These are phyloP conservation scores for Ammodytes marinus DNA, from an alignment of 2,113 vertebrate species.

Conservation along the genomic window DNA sequence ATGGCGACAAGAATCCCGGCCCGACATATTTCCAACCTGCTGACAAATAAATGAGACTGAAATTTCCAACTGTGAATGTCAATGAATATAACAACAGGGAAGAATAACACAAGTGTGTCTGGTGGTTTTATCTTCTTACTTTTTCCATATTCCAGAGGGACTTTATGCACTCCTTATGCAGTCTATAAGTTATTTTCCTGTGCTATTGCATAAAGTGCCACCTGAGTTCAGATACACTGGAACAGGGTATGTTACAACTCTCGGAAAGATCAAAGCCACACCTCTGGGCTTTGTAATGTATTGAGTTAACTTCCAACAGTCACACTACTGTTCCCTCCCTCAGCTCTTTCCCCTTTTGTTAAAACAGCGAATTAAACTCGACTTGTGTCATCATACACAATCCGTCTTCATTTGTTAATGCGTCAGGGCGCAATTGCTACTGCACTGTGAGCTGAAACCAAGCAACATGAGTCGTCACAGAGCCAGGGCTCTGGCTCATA, in stretches of 20 bases:
- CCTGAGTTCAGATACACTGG: constrained; percentile 35
- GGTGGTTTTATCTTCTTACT: constrained; percentile 43
- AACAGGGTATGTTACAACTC: constrained; percentile 45
- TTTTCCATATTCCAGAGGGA: constrained; percentile 49
- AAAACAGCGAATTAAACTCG: constrained; percentile 62
- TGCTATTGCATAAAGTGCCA: constrained; percentile 47
- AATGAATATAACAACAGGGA: constrained; percentile 52
- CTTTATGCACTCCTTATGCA: constrained; percentile 56
- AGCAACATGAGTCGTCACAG: constrained; percentile 64
- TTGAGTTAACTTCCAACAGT: constrained; percentile 58
- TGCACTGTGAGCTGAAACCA: constrained; percentile 66
- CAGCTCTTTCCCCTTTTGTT: constrained; percentile 48
- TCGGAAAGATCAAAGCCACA: constrained; percentile 73
- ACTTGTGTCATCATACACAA: constrained; percentile 70
- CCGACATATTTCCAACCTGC: constrained; percentile 48
- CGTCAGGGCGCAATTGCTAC: constrained; percentile 59
- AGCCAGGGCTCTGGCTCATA: constrained; percentile 44
- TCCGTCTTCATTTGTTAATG: constrained; percentile 79
- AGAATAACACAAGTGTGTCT: constrained; percentile 51
- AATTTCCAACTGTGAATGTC: constrained; percentile 57
- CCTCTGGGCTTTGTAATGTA: constrained; percentile 70
- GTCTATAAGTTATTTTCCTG: constrained; percentile 43
- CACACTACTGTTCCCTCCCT: constrained; percentile 45
- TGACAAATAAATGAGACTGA: constrained; percentile 66
- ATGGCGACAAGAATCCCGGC: constrained; percentile 33